Evolutionary conservation across 2,888 invertebrate genomes (phyloP), one percentile per base, ranked within the genome.

Genomic region (Ichneumoninae sp.): DNA sequence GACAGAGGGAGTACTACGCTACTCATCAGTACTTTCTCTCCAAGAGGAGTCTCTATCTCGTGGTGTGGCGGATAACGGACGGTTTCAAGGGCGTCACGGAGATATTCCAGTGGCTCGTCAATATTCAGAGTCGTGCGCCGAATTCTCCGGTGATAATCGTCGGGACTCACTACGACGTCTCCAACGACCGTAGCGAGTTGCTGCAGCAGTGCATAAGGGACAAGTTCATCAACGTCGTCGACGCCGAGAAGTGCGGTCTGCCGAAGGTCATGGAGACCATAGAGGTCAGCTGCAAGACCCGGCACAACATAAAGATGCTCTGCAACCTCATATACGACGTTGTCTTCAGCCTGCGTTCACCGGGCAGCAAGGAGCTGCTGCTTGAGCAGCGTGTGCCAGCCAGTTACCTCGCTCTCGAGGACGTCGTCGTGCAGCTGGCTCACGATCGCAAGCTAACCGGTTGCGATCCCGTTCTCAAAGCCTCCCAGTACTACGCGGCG

Each of bases 21-120:
- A 99, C 99, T 0, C 99, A 99, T 95, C 99, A 99, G 93, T 99
- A 99, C 94, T 99, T 99, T 94, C 94, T 99, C 66, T 99, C 99
- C 0, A 98, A 98, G 83, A 95, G 99, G 16, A 98, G 99, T 87
- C 94, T 99, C 50, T 99, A 99, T 93, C 95, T 99, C 76, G 99
- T 99, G 0, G 96, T 99, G 3, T 99, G 99, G 99, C 96, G 97
- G 89, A 97, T 99, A 75, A 97, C 97, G 0, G 99, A 99, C 90
- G 99, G 99, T 0, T 93, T 92, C 96, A 98, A 91, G 88, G 99
- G 99, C 0, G 96, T 99, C 16, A 96, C 97, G 19, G 98, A 97
- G 89, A 98, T 99, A 36, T 95, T 98, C 60, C 97, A 98, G 90
- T 99, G 99, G 99, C 95, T 99, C 57, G 97, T 98, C n/a, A 98